Evolutionary conservation across 2,797 vertebrate genomes (phyloP).

Genomic region (Clarias laeviceps): DNA sequence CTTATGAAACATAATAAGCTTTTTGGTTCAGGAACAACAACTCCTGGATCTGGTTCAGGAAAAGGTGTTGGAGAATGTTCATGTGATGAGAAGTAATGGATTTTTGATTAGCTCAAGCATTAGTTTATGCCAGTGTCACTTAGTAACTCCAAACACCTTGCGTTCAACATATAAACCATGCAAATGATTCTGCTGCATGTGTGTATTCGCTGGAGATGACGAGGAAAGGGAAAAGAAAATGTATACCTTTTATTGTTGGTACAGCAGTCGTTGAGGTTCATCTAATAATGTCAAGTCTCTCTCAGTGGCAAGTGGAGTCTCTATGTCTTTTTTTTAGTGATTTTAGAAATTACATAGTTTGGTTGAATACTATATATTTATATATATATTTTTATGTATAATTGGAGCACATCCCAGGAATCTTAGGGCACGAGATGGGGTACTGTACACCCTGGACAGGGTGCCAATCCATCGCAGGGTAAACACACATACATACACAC

Average conservation of each 20-base stretch:
- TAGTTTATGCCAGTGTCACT: slow-evolving; percentile 24
- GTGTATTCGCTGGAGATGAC: not conserved
- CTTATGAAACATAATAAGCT: slow-evolving; percentile 36
- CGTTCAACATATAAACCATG: not conserved
- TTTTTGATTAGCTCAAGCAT: slow-evolving; percentile 38
- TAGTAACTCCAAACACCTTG: not conserved
- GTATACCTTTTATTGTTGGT: not conserved
- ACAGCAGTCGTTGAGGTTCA: not conserved
- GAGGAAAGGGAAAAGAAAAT: not conserved
- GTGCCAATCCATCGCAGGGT: too few species aligned
- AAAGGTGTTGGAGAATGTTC: slow-evolving; percentile 5
- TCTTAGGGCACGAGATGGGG: too few species aligned
- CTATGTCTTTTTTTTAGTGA: not conserved
- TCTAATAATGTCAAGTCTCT: not conserved
- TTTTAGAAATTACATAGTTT: not conserved
- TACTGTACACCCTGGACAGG: too few species aligned
- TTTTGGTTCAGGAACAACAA: slow-evolving; percentile 19
- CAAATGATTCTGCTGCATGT: not conserved
- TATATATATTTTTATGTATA: not conserved
- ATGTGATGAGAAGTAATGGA: slow-evolving; percentile 23
- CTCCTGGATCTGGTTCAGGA: not conserved
- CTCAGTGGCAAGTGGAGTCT: not conserved
- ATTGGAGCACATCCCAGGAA: not conserved
- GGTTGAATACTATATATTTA: not conserved
- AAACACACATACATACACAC: too few species aligned